Base-by-base conservation (phyloP, 2,888 invertebrate genomes). In the Acanthosepion esculentum region DNA sequence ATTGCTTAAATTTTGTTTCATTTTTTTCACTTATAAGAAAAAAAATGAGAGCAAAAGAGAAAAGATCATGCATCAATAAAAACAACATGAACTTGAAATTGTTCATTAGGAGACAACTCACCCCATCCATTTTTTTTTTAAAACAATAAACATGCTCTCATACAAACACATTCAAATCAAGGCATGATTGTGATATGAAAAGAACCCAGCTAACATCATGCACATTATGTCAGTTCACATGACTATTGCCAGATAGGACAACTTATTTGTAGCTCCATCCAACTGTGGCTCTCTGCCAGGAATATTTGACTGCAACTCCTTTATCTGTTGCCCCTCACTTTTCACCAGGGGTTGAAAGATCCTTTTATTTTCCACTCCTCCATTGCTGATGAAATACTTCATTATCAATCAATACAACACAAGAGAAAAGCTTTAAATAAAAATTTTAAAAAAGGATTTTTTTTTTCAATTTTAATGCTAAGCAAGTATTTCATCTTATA, bases 81-180 rank as follows among this genome's bases (percentile, higher is more conserved):
- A 59, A 59, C 59, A 59, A 59, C 59, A 59, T 59, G 59, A 59
- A 59, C 7, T 59, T 59, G 20, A 59, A 23, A 59, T 59, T 59
- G 59, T 59, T 59, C 59, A 59, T 59, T 59, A 23, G 23, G 59
- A 59, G 59, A 23, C 23, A 59, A 59, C 59, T 33, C n/a, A 41
- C 41, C 41, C 41, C 41, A 41, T 41, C 41, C 41, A 41, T 41
- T 41, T 41, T 41, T 41, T 41, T 41, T 41, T 41, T 41, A 3
- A 41, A 41, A 78, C 78, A 78, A 78, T 78, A 78, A 78, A 78
- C n/a, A 78, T 78, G 78, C n/a, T 78, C n/a, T n/a, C n/a, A 78
- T 78, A 78, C 4, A 33, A n/a, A 78, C 78, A 33, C n/a, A 78
- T n/a, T 78, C n/a, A n/a, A 78, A n/a, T 78, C 78, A n/a, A 78